Conservation (phyloP, 2,888 invertebrate genomes). For the Drosophila falleni region DNA sequence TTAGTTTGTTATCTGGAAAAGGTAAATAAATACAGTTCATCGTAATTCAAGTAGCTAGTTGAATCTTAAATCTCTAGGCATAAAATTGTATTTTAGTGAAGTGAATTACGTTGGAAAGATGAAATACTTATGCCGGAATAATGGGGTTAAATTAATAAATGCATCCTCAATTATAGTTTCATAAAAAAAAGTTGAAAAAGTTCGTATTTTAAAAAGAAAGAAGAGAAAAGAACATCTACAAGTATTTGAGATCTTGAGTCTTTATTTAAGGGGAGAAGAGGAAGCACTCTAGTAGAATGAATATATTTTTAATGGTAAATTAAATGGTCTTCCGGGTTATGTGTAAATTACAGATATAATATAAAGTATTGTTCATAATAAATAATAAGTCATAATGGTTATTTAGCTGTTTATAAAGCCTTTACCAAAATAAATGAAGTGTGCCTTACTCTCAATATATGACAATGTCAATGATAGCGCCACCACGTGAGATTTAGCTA, state of each 20-base stretch:
- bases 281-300: neutral
- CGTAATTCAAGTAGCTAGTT: constrained; percentile 23
- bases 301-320: neutral
- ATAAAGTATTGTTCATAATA: neutral
- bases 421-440: constrained; percentile 8
- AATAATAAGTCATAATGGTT: neutral
- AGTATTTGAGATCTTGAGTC: no score
- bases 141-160: neutral
- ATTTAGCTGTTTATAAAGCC: neutral
- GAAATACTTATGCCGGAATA: neutral
- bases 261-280: no score
- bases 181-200: no score
- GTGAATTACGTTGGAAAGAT: neutral
- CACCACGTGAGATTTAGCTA: constrained; percentile 34
- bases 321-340: neutral
- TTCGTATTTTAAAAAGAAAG: neutral
- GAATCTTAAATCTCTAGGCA: neutral
- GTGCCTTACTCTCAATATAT: constrained; percentile 15
- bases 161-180: no score
- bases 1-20: constrained; percentile 9
- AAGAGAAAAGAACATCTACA: no score
- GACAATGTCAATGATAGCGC: constrained; percentile 24
- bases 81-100: neutral
- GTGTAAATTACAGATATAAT: neutral
- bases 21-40: constrained; percentile 14